A percentile compares a stretch with the other conserved stretches of the same genome.
These are phyloP conservation scores for Ancistrus triradiatus DNA, from an alignment of 2,113 vertebrate genomes.

Conservation along the genomic window DNA sequence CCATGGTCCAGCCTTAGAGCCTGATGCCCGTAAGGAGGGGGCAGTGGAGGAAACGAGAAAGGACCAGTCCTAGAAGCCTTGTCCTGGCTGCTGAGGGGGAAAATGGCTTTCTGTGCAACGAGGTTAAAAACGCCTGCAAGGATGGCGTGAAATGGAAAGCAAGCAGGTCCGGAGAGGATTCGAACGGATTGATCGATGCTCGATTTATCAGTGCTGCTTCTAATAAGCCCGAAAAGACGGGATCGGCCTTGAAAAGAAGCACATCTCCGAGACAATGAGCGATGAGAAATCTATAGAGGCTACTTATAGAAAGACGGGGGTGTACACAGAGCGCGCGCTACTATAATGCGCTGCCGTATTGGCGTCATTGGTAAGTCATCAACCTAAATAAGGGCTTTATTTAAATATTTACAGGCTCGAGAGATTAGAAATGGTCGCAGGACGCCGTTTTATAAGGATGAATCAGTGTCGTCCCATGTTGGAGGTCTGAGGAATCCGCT, in stretches of 20 bases:
- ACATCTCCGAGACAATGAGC: constrained; percentile 34
- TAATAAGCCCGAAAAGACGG: constrained; percentile 39
- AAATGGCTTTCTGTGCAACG: background rate
- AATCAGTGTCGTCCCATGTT: constrained; percentile 30
- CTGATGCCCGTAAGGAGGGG: constrained; percentile 4
- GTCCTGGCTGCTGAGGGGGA: background rate
- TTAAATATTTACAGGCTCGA: constrained; percentile 43
- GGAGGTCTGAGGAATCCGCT: constrained; percentile 25
- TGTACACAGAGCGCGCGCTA: constrained; percentile 41
- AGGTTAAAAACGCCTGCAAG: background rate
- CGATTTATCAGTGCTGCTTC: constrained; percentile 47
- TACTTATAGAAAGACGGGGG: constrained; percentile 55
- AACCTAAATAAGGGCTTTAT: constrained; percentile 61
- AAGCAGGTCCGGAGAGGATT: constrained; percentile 38
- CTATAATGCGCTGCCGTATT: constrained; percentile 55
- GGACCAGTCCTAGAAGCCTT: constrained; percentile 13
- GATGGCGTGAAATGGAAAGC: background rate
- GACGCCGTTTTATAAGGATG: constrained; percentile 7
- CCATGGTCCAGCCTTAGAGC: constrained; percentile 53
- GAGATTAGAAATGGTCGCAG: constrained; percentile 1
- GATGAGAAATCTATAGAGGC: constrained; percentile 44
- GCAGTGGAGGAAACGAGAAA: background rate
- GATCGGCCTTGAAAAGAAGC: constrained; percentile 17
- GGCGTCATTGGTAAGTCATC: constrained; percentile 68
- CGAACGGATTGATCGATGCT: constrained; percentile 37